These are phyloP conservation scores for Drosophila neutralis DNA, from an alignment of 2,888 invertebrate genomes.

Conservation along the genomic window DNA sequence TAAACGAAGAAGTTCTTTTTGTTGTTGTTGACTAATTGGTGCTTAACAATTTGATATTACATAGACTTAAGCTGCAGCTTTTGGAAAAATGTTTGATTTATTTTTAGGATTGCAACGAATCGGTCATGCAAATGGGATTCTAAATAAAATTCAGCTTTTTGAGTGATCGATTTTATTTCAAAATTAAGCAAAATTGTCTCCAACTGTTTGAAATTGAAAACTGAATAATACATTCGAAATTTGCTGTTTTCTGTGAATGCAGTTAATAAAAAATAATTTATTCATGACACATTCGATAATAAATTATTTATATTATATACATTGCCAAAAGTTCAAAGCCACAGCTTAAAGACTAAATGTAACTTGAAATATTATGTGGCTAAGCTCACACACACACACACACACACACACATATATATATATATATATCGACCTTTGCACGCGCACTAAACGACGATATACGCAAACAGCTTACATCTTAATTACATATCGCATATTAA, in stretches of 20 bases:
- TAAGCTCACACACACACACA: slow-evolving; percentile 1
- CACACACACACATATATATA: background rate
- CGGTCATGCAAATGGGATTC: background rate
- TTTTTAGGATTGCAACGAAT: background rate
- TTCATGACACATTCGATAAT: slow-evolving; percentile 24
- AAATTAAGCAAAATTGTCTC: background rate
- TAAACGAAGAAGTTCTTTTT: background rate
- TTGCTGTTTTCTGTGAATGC: background rate
- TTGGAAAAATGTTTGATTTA: background rate
- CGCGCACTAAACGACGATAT: slow-evolving; percentile 45
- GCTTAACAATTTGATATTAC: background rate
- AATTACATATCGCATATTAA: slow-evolving; percentile 81
- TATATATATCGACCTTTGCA: slow-evolving; percentile 3
- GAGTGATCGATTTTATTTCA: background rate
- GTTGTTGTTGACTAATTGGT: background rate
- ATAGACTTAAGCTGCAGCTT: background rate
- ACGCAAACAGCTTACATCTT: slow-evolving; percentile 75
- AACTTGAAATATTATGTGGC: slow-evolving; percentile 14
- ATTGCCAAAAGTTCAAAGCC: background rate
- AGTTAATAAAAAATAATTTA: slow-evolving; percentile 32
- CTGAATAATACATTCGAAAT: slow-evolving; percentile 6
- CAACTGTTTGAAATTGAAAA: background rate
- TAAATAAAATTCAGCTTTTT: background rate
- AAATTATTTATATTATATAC: slow-evolving; percentile 27
- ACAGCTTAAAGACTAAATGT: slow-evolving; percentile 21